Percentiles rank a stretch among this genome's conserved stretches.
phyloP scores from a whole-genome alignment of 2,113 vertebrate genomes.

The Cephalopterus ornatus region DNA sequence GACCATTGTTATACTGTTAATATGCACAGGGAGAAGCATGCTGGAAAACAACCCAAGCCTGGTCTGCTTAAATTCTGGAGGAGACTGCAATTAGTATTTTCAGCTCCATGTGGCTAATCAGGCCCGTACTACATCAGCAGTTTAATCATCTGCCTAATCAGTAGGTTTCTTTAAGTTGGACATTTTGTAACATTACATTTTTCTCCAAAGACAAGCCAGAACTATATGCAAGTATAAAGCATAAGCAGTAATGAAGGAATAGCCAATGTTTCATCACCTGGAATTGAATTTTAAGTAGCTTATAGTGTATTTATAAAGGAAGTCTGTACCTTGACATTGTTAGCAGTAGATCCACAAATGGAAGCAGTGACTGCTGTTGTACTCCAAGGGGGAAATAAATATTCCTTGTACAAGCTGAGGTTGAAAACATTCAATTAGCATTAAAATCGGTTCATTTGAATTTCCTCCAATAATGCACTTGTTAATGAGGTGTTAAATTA shows the following conservation, averaged over 20 bases:
- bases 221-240: neutral
- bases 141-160: neutral
- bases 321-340: neutral
- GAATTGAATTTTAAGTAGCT: neutral
- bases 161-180: neutral
- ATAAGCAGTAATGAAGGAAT: neutral
- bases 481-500: conserved; percentile 74
- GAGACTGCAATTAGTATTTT: neutral
- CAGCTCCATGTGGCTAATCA: neutral
- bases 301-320: neutral
- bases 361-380: neutral
- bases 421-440: conserved; percentile 62
- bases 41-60: neutral
- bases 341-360: neutral
- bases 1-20: neutral
- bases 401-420: neutral
- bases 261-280: neutral
- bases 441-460: conserved; percentile 61
- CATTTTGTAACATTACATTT: neutral
- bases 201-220: neutral
- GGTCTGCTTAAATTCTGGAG: neutral
- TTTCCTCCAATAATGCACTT: conserved; percentile 65
- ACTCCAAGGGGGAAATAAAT: neutral
- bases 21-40: neutral
- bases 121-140: neutral